Base-by-base conservation (phyloP, 1,140 invertebrate species). In the Zophobas morio region DNA sequence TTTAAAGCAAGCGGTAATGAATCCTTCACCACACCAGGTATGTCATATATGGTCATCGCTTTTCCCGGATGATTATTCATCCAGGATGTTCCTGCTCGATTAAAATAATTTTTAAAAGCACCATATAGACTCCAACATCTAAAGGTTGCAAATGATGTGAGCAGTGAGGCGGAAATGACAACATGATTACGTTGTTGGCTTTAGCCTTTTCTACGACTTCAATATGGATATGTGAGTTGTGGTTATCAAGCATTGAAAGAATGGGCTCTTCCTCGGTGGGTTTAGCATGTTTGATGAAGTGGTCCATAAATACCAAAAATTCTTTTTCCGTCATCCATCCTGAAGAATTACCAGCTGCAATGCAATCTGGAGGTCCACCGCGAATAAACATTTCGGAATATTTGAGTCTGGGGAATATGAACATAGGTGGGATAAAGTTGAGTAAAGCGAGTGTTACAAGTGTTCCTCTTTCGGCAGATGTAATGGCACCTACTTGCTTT, bases 1-100 rank as follows among this genome's bases (percentile, higher is more conserved):
- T 85, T 87, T 4, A 84, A 39, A 79, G 86, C 86, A 39, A 84
- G 49, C 33, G 85, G 83, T 66, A 86, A 84, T 77, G 86, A 83
- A 79, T 82, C 76, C 37, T 79, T 75, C 51, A 87, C 77, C 66
- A 88, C 84, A 4, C 73, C 79, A 54, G 86, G 86, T 56, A 89
- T 85, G 74, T 89, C 86, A 80, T 88, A 89, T 34, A 88, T 87
- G 6, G 85, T 84, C 79, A 90, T 86, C 20, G 84, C 77, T 83
- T 86, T 87, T 35, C 87, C 86, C 47, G 86, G 85, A 71, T 89
- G 81, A 76, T 72, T 86, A 77, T 78, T 56, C 84, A 89, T 82
- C 87, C 87, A 90, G 46, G 51, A 82, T 79, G 86, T 83, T 47
- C 79, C 79, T n/a, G 81, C 78, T 8, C 82, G 0, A 73, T 80